A percentile compares a stretch with the other conserved stretches of the same genome.
Evolutionary conservation across 2,797 vertebrate species (phyloP).

Genomic region (Buphagus erythrorhynchus): DNA sequence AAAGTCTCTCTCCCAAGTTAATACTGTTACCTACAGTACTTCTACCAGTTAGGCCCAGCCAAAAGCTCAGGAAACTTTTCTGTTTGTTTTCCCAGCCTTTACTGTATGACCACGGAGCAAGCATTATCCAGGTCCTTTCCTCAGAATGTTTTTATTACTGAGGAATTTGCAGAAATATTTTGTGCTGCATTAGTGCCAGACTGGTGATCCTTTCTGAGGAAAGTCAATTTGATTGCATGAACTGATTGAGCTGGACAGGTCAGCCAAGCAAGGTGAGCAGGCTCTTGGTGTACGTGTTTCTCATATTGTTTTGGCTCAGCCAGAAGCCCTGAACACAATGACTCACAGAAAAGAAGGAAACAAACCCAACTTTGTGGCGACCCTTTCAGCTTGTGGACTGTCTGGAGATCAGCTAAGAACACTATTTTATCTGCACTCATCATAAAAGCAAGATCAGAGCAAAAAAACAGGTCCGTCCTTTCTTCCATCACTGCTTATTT

Average conservation of each 20-base stretch:
- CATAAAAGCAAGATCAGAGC: background rate
- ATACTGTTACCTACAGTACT: background rate
- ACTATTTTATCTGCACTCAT: background rate
- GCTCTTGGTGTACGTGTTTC: background rate
- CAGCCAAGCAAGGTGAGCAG: slow-evolving; percentile 40
- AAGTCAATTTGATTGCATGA: background rate
- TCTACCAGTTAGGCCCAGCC: background rate
- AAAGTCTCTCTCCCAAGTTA: background rate
- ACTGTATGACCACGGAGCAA: background rate
- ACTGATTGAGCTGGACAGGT: background rate
- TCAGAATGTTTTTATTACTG: background rate
- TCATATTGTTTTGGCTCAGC: background rate
- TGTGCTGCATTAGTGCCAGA: background rate
- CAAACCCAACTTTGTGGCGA: background rate
- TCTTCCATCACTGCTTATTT: slow-evolving; percentile 6
- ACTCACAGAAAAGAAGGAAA: slow-evolving; percentile 16
- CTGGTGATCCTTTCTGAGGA: background rate
- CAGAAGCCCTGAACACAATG: background rate
- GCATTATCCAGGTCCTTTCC: background rate
- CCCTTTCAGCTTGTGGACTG: background rate
- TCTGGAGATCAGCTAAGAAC: background rate
- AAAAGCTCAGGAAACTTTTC: background rate
- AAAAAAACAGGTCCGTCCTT: background rate
- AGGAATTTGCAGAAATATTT: slow-evolving; percentile 30
- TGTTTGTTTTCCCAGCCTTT: background rate